Conservation (phyloP, 2,797 vertebrate species). For the Heteromormyrus szaboi region DNA sequence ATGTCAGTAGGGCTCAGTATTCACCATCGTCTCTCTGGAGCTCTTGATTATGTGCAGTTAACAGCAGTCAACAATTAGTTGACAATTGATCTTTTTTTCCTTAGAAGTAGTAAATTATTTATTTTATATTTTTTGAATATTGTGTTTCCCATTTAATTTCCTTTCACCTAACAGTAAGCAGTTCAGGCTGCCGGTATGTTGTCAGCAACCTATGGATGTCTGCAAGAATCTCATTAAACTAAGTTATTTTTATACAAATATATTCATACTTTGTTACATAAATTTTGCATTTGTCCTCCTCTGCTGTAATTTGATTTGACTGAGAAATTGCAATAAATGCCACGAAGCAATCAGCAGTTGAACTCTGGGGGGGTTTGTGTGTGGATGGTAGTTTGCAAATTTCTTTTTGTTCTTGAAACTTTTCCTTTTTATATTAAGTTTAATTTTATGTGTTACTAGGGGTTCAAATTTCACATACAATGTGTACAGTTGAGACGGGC, state of each 20-base stretch:
- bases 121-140: background rate
- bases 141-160: background rate
- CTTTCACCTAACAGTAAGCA: background rate
- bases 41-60: background rate
- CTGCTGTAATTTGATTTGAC: background rate
- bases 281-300: background rate
- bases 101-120: background rate
- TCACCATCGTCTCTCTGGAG: background rate
- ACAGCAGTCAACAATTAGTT: background rate
- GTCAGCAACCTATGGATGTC: background rate
- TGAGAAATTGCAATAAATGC: conserved; percentile 3
- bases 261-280: background rate
- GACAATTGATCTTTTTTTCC: background rate
- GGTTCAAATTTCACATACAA: background rate
- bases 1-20: background rate
- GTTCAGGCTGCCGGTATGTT: background rate
- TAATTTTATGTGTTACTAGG: background rate
- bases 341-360: background rate
- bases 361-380: background rate
- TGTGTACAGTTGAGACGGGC: background rate
- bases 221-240: background rate
- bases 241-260: background rate
- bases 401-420: background rate
- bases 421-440: background rate
- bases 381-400: background rate